These are phyloP conservation scores for Lycorma delicatula DNA, from an alignment of 1,140 invertebrate genomes.

Conservation along the genomic window DNA sequence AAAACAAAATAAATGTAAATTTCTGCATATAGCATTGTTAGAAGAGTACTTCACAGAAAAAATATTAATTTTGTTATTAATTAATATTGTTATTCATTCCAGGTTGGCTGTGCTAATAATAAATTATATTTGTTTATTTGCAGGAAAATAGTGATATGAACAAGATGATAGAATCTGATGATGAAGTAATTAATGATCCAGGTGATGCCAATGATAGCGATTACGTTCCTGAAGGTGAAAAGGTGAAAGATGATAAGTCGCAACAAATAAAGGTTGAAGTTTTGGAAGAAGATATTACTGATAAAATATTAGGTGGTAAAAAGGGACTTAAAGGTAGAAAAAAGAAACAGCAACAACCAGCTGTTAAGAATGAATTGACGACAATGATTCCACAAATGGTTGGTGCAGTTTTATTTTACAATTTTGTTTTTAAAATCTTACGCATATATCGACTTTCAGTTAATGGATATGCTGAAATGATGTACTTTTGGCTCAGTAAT, in stretches of 20 bases:
- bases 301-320: slow-evolving; percentile 2
- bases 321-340: slow-evolving; percentile 7
- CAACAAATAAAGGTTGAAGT: slow-evolving; percentile 18
- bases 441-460: too few relatives aligned
- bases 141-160: neutral
- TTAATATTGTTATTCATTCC: too few relatives aligned
- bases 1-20: too few relatives aligned
- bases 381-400: slow-evolving; percentile 25
- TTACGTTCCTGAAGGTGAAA: neutral
- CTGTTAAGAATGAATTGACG: slow-evolving; percentile 2
- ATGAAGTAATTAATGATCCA: neutral
- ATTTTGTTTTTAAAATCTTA: neutral
- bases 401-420: neutral
- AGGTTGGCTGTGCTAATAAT: too few relatives aligned
- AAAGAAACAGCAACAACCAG: slow-evolving; percentile 1
- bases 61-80: too few relatives aligned
- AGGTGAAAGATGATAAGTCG: neutral
- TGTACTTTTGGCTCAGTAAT: neutral
- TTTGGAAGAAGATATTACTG: slow-evolving; percentile 17
- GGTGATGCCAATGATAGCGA: slow-evolving; percentile 5
- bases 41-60: too few relatives aligned
- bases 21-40: too few relatives aligned
- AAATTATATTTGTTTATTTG: too few relatives aligned
- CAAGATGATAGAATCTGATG: neutral
- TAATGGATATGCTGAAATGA: neutral